phyloP scores from a whole-genome alignment of 2,888 invertebrate genomes.

The Coelinius sp. region DNA sequence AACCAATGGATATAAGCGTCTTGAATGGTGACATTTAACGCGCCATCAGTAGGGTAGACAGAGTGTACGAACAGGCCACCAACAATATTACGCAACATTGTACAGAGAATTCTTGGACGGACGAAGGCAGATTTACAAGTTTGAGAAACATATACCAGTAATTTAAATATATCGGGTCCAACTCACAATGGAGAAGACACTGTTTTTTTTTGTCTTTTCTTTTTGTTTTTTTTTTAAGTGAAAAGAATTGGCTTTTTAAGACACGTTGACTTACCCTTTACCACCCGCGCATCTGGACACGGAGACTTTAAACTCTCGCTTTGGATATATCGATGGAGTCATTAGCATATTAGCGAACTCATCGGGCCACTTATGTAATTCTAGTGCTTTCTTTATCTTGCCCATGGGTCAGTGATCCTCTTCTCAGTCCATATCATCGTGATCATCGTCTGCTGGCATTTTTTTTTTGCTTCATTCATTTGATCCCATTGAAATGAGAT shows the following conservation, averaged over 20 bases:
- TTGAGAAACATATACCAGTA: background rate
- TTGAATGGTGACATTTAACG: slow-evolving; percentile 26
- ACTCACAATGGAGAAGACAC: too few relatives aligned
- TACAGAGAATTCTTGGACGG: slow-evolving; percentile 16
- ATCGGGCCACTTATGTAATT: slow-evolving; percentile 1
- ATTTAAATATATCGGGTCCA: background rate
- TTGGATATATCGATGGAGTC: slow-evolving; percentile 24
- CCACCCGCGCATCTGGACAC: background rate
- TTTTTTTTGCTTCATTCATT: background rate
- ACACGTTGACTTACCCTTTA: slow-evolving; percentile 14
- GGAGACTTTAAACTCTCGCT: slow-evolving; percentile 16
- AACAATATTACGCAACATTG: slow-evolving; percentile 14
- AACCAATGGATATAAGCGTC: background rate
- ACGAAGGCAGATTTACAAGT: slow-evolving; percentile 7
- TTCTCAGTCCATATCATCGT: background rate
- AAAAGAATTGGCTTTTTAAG: background rate
- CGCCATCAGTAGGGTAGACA: slow-evolving; percentile 18
- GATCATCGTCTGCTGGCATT: background rate
- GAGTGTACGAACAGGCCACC: slow-evolving; percentile 8
- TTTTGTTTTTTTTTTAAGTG: background rate
- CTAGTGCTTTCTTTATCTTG: slow-evolving; percentile 20
- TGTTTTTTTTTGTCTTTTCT: too few relatives aligned
- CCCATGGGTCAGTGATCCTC: background rate
- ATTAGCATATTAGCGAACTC: slow-evolving; percentile 25
- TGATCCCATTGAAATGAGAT: too few relatives aligned